Base-by-base conservation (phyloP, 2,797 vertebrate species). In the Harpagifer antarcticus region DNA sequence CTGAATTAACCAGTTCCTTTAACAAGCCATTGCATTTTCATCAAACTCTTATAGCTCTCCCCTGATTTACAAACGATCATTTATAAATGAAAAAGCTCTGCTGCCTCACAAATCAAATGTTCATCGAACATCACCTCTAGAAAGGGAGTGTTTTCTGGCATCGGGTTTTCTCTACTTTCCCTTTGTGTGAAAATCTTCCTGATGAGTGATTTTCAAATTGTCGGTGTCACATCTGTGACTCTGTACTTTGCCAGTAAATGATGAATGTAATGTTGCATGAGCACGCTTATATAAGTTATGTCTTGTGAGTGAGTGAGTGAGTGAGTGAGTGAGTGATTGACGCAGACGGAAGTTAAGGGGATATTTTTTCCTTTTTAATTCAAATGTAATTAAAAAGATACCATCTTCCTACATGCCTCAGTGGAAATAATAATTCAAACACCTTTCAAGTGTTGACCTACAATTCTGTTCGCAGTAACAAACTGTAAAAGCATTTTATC, bases 311-410 rank as follows among this genome's bases (percentile, higher is more conserved):
- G 23, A 27, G 23, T 23, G 72, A 63, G 60, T 10, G 54, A 57
- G 58, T 53, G 62, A n/a, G n/a, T n/a, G n/a, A 72, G n/a, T 53
- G 62, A 72, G n/a, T 5, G 53, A 75, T 23, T 37, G 33, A 37
- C 7, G 37, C n/a, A 20, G 72, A 72, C 56, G 44, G 67, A 75
- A 81, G 70, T 87, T 83, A 17, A 58, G 61, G 60, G 50, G 63
- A 69, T 63, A 54, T 75, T 78, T 72, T 63, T 45, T 54, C 17
- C 19, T 49, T 48, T 37, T 37, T 3, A 68, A 65, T 65, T 79
- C 57, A 56, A 80, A 90, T 83, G 88, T 86, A 88, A 92, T 90
- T 88, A 81, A 87, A 86, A 70, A 73, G 74, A 87, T 89, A 89
- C 68, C 72, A 87, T 91, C 88, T 88, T n/a, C 27, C 68, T 76